Evolutionary conservation across 1,140 invertebrate species (phyloP).

Genomic region (Tetraneura akinire): DNA sequence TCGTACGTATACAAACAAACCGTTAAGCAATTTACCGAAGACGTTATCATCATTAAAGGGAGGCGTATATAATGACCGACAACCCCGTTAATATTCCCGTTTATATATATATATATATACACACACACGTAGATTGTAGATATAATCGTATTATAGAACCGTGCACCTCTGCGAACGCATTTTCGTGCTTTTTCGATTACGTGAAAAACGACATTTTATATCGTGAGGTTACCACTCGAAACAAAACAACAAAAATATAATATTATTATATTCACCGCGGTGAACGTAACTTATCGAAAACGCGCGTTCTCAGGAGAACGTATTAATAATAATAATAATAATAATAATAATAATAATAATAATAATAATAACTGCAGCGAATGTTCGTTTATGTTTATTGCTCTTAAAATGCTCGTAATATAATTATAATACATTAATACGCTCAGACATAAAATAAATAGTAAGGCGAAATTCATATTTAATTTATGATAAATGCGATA

Average conservation of each 20-base stretch:
- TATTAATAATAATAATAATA: no score
- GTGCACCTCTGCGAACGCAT: background rate
- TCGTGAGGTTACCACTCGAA: background rate
- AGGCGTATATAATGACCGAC: background rate
- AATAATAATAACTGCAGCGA: no score
- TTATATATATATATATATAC: background rate
- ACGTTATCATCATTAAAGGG: slow-evolving; percentile 39
- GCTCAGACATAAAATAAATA: no score
- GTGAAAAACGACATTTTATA: slow-evolving; percentile 15
- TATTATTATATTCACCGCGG: background rate
- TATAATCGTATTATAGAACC: background rate
- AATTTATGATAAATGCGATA: background rate
- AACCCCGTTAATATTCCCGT: no score
- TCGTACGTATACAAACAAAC: background rate
- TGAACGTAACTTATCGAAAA: background rate
- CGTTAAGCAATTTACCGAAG: slow-evolving; percentile 29
- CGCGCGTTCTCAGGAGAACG: background rate
- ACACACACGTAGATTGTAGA: background rate
- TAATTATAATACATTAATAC: no score
- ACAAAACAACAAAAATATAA: slow-evolving; percentile 25
- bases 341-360: no score
- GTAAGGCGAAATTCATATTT: background rate
- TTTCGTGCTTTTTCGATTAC: slow-evolving; percentile 6
- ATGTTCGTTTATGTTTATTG: no score
- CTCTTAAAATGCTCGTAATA: no score